Base-by-base conservation (phyloP, 2,888 invertebrate genomes). In the Chelonus formosanus region DNA sequence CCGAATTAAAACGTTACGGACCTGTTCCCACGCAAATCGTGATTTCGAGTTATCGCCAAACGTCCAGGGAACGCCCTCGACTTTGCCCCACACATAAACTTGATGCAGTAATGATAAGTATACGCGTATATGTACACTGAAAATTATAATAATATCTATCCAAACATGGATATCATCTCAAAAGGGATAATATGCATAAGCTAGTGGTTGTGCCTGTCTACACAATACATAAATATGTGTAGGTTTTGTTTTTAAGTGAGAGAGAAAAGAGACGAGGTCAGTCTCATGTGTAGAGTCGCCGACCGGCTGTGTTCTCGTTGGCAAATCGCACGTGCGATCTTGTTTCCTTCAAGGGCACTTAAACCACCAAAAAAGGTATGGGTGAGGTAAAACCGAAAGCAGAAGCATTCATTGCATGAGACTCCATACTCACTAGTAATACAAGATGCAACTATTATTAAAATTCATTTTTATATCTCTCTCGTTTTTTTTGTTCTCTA, bases 211-310 rank as follows among this genome's bases (percentile, higher is more conserved):
- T 20, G 20, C 20, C 20, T 20, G 20, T 20, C 20, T 20, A 20
- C 20, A 20, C 20, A 34, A 59, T 53, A 48, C 20, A 61, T 67
- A 58, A 44, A 52, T 56, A 50, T 57, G 53, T 56, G 65, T 67
- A 67, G 65, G 65, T 68, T 70, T 65, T 66, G 61, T 69, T 71
- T 71, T 71, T 63, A 71, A 71, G 67, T 67, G 69, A 47, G n/a
- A 68, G 64, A 67, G 67, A 71, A 47, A 47, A 68, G 64, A 67
- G 67, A 71, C 66, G 70, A 70, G 71, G 67, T 71, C 67, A 67
- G 66, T 63, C 68, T 47, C 58, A 32, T 53, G 63, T 69, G 52
- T 58, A 55, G 56, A 67, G 69, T 71, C 64, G 56, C 67, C 63
- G 63, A 65, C 60, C 58, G 47, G 20, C 34, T n/a, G n/a, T n/a